Conservation (phyloP, 2,113 vertebrate genomes). For the Ancistrus triradiatus region DNA sequence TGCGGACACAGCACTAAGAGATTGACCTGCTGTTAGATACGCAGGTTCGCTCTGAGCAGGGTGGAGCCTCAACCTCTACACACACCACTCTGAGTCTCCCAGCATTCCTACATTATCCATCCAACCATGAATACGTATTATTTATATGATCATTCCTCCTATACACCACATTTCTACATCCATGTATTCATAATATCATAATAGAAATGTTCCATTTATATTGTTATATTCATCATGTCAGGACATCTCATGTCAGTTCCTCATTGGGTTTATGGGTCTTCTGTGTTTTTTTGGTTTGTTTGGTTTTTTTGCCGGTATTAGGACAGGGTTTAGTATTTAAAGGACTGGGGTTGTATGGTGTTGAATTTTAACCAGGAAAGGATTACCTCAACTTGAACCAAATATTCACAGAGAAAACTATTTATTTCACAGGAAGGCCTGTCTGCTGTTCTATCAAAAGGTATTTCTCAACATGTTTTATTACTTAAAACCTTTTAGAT, state of each 20-base stretch:
- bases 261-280: neutral
- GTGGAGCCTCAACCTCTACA: conserved; percentile 30
- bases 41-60: conserved; percentile 29
- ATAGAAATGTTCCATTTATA: neutral
- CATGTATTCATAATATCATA: neutral
- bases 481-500: neutral
- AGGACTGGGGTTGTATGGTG: neutral
- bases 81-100: conserved; percentile 11
- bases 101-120: conserved; percentile 4
- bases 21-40: conserved; percentile 39
- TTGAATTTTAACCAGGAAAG: neutral
- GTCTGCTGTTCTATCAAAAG: neutral
- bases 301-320: neutral
- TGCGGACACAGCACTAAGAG: conserved; percentile 36
- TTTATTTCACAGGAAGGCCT: conserved; percentile 13
- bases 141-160: conserved; percentile 3
- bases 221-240: neutral
- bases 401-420: conserved; percentile 12
- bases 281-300: neutral
- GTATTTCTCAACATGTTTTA: neutral
- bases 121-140: neutral
- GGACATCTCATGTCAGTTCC: neutral
- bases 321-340: neutral
- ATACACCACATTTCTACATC: conserved; percentile 6
- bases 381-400: neutral